Base-by-base conservation (phyloP, 1,140 invertebrate genomes). In the Drosophila carrolli region DNA sequence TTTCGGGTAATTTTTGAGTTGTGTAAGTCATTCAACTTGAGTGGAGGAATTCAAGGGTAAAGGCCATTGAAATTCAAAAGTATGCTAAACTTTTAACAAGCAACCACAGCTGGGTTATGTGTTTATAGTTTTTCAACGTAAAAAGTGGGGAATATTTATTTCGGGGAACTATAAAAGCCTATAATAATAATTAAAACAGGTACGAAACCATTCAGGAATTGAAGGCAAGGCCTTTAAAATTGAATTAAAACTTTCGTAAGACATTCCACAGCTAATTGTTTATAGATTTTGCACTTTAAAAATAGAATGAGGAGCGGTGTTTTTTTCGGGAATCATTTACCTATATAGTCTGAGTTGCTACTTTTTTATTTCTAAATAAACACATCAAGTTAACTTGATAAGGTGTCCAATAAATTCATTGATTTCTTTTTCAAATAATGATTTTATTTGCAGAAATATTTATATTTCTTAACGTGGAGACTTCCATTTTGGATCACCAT, bases 21-120 rank as follows among this genome's bases (percentile, higher is more conserved):
- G 67, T 58, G 35, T 48, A 76, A 76, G 73, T 76, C 73, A 47
- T 76, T 76, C 48, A 76, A 76, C 73, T 75, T 48, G 19, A 23
- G 48, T 55, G 40, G 27, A 9, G 11, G 23, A 73, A 73, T 58
- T 65, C 73, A 75, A 75, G 73, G 72, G 47, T 37, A 40, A 35
- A 61, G 68, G 53, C 67, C 65, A 57, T 56, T 47, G 63, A 46
- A 70, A 55, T 40, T 65, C 14, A 44, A 27, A 46, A 57, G 41
- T 46, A n/a, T 55, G 32, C 32, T 51, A 58, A 58, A 37, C 13
- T 23, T 19, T 27, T 14, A 43, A 10, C 46, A 32, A 71, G 9
- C 41, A 32, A 40, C 19, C 14, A 10, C 9, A 29, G 38, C 44
- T 38, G 23, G 43, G 41, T 37, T 23, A 44, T 44, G 14, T 65